phyloP scores from a whole-genome alignment of 2,113 vertebrate species.

The Eudyptes chrysolophus region DNA sequence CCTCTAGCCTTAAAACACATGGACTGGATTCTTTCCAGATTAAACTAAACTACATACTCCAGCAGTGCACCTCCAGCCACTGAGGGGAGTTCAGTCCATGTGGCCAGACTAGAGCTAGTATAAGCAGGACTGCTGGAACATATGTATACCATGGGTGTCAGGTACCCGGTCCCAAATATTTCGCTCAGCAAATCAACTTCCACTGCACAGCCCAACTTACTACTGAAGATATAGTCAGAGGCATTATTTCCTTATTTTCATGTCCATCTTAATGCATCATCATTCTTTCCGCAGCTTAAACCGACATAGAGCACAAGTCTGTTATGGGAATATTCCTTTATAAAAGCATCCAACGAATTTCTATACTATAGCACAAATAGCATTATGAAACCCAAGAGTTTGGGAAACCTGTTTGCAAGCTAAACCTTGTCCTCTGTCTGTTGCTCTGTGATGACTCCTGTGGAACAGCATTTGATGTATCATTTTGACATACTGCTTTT shows the following conservation, averaged over 20 bases:
- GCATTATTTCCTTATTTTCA: not conserved
- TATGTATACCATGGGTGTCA: not conserved
- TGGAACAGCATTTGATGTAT: not conserved
- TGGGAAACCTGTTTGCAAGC: not conserved
- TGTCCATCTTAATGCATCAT: not conserved
- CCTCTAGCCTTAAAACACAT: not conserved
- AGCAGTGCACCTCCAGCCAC: not conserved
- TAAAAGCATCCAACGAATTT: not conserved
- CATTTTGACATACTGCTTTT: not conserved
- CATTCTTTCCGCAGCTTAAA: not conserved
- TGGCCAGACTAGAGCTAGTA: too few species aligned
- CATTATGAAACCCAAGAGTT: not conserved
- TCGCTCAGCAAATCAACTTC: not conserved
- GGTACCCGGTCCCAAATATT: not conserved
- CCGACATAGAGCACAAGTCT: not conserved
- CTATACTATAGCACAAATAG: not conserved
- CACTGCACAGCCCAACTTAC: not conserved
- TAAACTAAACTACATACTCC: not conserved
- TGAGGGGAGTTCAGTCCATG: not conserved
- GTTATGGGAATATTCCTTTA: not conserved
- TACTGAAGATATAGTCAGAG: not conserved
- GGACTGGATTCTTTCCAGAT: not conserved
- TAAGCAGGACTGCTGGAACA: not conserved
- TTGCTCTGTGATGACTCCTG: not conserved
- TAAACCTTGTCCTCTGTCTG: not conserved